Evolutionary conservation across 2,797 vertebrate species (phyloP), one percentile per base, ranked within the genome.

Genomic region (Coregonus suidteri): DNA sequence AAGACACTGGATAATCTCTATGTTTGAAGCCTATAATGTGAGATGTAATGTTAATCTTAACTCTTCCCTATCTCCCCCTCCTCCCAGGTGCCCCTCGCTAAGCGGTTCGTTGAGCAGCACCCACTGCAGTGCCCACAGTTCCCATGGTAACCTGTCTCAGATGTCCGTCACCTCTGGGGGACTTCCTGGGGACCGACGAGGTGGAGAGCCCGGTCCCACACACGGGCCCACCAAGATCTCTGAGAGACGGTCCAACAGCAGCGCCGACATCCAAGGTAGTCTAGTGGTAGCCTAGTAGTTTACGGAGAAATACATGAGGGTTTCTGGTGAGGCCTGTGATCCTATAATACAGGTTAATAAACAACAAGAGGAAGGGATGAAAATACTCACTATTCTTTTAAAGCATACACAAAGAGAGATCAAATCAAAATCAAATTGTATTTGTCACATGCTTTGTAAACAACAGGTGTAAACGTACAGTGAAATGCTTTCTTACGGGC

Each of bases 221-320:
- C 84, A 20, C 93, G 86, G 9, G n/a, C 94, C 95, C 0, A 81
- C 88, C 77, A 99, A 95, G 86, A 94, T 95, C 3, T 91, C 94
- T 47, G 96, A 98, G 79, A 94, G 96, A 78, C 94, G 95, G 62
- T 97, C 95, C 74, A 95, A 96, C 78, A 96, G 95, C 82, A 96
- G 84, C 90, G 90, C 91, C 3, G 97, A 98, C 87, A 90, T 96
- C 72, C 96, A 97, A 93, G 96, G 97, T 99, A 94, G 2, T 47
- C 31, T 14, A 1, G 2, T 35, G 52, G n/a, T 4, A 67, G 71
- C 4, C 30, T 64, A 1, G 18, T 59, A n/a, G 20, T 6, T 20
- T 47, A 41, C 9, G 41, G 41, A 41, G 41, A n/a, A n/a, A 6
- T 59, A 20, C n/a, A n/a, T 59, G 54, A 0, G 54, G 54, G 15